Base-by-base conservation (phyloP, 1,140 invertebrate genomes). In the Dendroctonus ponderosae region DNA sequence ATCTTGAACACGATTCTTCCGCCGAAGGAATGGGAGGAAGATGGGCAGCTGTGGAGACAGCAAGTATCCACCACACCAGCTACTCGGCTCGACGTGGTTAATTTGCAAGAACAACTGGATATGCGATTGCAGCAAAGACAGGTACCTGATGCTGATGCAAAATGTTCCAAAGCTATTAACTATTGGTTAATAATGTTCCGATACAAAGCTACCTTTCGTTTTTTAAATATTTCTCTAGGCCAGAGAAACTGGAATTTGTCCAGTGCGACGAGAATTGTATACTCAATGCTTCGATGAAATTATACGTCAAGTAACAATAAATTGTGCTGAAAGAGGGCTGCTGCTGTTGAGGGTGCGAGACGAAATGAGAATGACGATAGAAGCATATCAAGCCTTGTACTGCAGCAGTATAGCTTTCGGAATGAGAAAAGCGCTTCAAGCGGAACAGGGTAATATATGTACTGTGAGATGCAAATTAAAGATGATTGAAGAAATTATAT, bases 401-500 rank as follows among this genome's bases (percentile, higher is more conserved):
- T 97, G 98, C 79, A 98, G 94, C 79, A 96, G 95, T 63, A 93
- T 98, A 58, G 96, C 96, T 5, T 99, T 98, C 79, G 97, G 97
- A 39, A 94, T 99, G 86, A 87, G 97, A 49, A 99, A 99, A 84
- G 94, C 96, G n/a, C 80, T 98, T 56, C 91, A 94, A 81, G 89
- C 86, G 58, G 83, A 85, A 76, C 81, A 89, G 82, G 88, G 88
- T 65, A 56, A 64, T 41, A 26, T 26, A 64, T 41, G 5, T 26
- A 26, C 26, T 2, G 26, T 3, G 26, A 26, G 26, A 26, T 1
- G 26, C 26, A 26, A 26, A 26, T 26, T 26, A 26, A 26, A 26
- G 26, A 26, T 26, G 26, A 26, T 26, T 26, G 26, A 26, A 26
- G 26, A 26, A 26, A 26, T 1, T 26, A 26, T 26, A 26, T 26